Evolutionary conservation across 2,113 vertebrate genomes (phyloP).

Genomic region (Paramormyrops kingsleyae): DNA sequence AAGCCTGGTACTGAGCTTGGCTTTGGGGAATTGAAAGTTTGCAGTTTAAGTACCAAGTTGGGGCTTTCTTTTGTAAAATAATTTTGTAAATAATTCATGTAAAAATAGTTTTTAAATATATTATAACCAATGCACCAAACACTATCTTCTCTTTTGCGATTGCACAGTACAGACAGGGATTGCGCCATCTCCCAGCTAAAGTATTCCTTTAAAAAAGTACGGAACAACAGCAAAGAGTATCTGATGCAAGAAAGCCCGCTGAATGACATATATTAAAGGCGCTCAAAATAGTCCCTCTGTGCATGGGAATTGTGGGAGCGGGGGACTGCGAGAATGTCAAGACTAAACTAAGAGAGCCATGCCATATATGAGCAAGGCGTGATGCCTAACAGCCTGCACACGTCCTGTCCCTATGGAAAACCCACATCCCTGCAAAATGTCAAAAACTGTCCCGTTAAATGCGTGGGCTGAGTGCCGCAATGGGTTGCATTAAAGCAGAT

Average conservation of each 20-base stretch:
- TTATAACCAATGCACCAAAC: not conserved
- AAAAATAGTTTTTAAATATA: not conserved
- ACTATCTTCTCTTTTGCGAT: not conserved
- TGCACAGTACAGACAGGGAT: not conserved
- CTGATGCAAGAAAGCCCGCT: not conserved
- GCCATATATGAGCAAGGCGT: not conserved
- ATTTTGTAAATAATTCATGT: not conserved
- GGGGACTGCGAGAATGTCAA: not conserved
- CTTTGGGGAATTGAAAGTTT: not conserved
- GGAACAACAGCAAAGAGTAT: not conserved
- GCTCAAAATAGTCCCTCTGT: not conserved
- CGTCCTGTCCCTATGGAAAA: not conserved
- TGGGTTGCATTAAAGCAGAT: not conserved
- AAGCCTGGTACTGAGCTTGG: not conserved
- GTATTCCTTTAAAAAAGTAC: not conserved
- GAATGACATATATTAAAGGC: not conserved
- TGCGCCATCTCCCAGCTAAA: not conserved
- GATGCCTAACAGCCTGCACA: not conserved
- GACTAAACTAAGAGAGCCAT: not conserved
- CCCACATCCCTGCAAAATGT: not conserved
- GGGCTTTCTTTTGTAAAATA: not conserved
- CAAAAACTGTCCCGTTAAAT: not conserved
- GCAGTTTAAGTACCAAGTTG: not conserved
- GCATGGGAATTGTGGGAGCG: conserved; percentile 2
- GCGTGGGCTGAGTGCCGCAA: not conserved